Evolutionary conservation across 1,140 invertebrate species (phyloP).

Genomic region (Drosophila quadrilineata): DNA sequence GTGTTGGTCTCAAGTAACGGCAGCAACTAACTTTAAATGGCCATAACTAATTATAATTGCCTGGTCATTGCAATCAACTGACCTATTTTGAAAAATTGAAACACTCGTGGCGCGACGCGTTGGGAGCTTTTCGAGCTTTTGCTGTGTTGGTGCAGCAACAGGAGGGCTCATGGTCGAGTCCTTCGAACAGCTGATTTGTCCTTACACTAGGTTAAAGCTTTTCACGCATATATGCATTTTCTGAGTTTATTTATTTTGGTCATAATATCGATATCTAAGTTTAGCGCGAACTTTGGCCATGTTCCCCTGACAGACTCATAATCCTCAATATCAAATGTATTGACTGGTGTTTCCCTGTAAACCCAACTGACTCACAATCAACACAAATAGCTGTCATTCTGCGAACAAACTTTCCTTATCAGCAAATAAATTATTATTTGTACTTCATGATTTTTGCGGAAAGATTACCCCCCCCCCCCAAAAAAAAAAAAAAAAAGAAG

Average conservation of each 20-base stretch:
- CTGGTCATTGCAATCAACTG: slow-evolving; percentile 29
- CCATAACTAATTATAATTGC: slow-evolving; percentile 57
- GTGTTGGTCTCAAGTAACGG: slow-evolving; percentile 22
- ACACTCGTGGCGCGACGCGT: slow-evolving; percentile 1
- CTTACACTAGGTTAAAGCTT: slow-evolving; percentile 1
- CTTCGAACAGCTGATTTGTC: slow-evolving; percentile 45
- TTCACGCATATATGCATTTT: not conserved
- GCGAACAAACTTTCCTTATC: slow-evolving; percentile 10
- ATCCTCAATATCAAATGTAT: not conserved
- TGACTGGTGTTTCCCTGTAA: slow-evolving; percentile 14
- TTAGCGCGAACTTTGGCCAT: too few species aligned
- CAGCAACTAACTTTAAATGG: slow-evolving; percentile 46
- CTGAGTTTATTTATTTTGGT: too few species aligned
- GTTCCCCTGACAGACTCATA: not conserved
- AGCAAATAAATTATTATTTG: slow-evolving; percentile 1
- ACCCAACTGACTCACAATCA: not conserved
- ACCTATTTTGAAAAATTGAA: slow-evolving; percentile 30
- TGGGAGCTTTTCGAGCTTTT: slow-evolving; percentile 17
- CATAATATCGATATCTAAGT: too few species aligned
- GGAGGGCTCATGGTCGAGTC: slow-evolving; percentile 21
- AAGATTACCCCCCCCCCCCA: too few species aligned
- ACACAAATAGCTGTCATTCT: not conserved
- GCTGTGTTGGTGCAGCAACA: slow-evolving; percentile 36
- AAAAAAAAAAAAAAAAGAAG: too few species aligned
- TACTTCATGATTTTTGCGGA: slow-evolving; percentile 13